These are phyloP conservation scores for Phocides pigmalion DNA, from an alignment of 1,140 invertebrate species.

Conservation along the genomic window DNA sequence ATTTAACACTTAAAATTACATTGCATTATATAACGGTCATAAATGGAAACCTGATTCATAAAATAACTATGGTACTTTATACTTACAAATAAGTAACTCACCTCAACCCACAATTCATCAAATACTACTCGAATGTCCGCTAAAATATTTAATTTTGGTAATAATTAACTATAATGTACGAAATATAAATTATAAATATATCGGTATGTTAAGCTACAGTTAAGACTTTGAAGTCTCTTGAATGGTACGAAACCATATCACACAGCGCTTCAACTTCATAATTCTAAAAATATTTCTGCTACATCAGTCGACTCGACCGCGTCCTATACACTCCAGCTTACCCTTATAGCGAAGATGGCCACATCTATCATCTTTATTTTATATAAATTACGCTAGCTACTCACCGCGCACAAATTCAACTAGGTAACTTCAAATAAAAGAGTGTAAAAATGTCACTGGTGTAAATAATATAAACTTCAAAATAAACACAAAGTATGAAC, in stretches of 20 bases:
- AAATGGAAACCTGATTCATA: conserved; percentile 33
- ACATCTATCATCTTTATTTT: conserved; percentile 23
- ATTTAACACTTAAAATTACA: conserved; percentile 76
- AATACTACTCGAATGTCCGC: conserved; percentile 19
- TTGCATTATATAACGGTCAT: conserved; percentile 32
- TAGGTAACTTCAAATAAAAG: conserved; percentile 1
- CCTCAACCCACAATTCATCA: conserved; percentile 14
- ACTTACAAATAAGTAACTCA: conserved; percentile 24
- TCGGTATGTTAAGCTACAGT: conserved; percentile 12
- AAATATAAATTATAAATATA: conserved; percentile 26
- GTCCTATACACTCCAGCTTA: not conserved
- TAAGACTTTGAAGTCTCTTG: conserved; percentile 18
- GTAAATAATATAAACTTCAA: not conserved
- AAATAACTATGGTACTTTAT: conserved; percentile 33
- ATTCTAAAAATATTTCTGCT: conserved; percentile 29
- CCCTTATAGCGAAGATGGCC: not conserved
- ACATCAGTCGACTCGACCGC: not conserved
- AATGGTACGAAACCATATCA: conserved; percentile 18
- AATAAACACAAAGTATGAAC: not conserved
- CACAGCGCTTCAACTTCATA: conserved; percentile 8
- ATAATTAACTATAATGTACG: conserved; percentile 17
- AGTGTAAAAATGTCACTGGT: not conserved
- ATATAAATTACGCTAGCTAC: conserved; percentile 62
- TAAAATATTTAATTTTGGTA: conserved; percentile 21
- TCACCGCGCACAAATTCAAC: conserved; percentile 42